phyloP scores from a whole-genome alignment of 2,113 vertebrate genomes.

The Limanda limanda region DNA sequence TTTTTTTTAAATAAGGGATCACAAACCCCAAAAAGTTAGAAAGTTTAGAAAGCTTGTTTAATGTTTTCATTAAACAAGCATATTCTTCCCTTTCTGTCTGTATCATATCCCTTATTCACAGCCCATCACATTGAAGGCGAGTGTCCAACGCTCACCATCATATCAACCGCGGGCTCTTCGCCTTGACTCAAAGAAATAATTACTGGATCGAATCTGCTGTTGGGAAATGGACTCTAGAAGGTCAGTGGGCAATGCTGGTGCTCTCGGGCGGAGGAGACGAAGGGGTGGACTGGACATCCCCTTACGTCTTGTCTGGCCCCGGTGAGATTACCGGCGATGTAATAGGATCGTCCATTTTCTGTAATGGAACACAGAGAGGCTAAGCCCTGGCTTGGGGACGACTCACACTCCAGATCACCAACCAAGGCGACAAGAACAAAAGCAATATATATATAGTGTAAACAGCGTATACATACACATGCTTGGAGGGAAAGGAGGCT shows the following conservation, averaged over 20 bases:
- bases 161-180: too few relatives aligned
- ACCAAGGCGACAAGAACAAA: conserved; percentile 36
- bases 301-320: conserved; percentile 47
- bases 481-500: conserved; percentile 46
- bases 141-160: conserved; percentile 9
- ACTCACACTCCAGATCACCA: conserved; percentile 49
- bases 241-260: conserved; percentile 52
- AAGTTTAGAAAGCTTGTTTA: too few relatives aligned
- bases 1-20: background rate
- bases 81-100: too few relatives aligned
- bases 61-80: too few relatives aligned
- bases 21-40: background rate
- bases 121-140: background rate
- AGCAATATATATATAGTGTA: conserved; percentile 6
- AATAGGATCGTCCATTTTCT: conserved; percentile 76
- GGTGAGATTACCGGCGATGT: conserved; percentile 68
- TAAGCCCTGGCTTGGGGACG: conserved; percentile 59
- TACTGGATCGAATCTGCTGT: conserved; percentile 35
- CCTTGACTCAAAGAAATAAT: conserved; percentile 36
- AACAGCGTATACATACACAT: background rate
- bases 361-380: conserved; percentile 74
- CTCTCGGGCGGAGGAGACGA: conserved; percentile 20
- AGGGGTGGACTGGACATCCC: conserved; percentile 47
- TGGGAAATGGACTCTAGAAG: conserved; percentile 59
- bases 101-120: conserved; percentile 4